These are phyloP conservation scores for Tringa solitaria DNA, from an alignment of 2,113 vertebrate genomes.

Conservation along the genomic window DNA sequence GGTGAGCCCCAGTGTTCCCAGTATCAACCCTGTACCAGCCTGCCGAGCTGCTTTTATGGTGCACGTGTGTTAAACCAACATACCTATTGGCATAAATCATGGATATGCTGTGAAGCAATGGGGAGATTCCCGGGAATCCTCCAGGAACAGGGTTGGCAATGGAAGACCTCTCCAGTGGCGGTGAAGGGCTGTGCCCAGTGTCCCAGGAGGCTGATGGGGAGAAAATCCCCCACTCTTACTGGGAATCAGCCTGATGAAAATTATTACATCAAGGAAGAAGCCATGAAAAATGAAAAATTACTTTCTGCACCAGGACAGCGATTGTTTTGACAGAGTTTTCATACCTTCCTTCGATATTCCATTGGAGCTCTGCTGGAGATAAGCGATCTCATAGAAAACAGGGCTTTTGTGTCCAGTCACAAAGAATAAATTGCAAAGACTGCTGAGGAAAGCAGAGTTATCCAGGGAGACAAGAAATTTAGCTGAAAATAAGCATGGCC, in stretches of 20 bases:
- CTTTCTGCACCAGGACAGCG: neutral
- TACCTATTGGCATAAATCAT: neutral
- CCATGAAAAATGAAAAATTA: neutral
- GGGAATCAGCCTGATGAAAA: neutral
- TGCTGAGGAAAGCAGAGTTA: constrained; percentile 4
- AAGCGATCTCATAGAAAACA: neutral
- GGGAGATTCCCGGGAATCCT: neutral
- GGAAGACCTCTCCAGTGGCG: neutral
- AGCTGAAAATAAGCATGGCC: neutral
- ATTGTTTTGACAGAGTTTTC: neutral
- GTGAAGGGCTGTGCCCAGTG: neutral
- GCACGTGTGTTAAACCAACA: neutral
- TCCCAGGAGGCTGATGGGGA: neutral
- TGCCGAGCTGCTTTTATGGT: neutral
- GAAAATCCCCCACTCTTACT: neutral
- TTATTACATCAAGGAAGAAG: neutral
- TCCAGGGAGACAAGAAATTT: neutral
- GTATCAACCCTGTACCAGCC: accelerated
- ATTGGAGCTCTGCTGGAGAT: constrained; percentile 12
- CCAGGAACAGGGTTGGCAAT: neutral
- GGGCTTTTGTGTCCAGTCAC: constrained; percentile 15
- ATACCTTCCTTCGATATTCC: neutral
- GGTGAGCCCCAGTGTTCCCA: neutral
- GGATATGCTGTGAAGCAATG: accelerated
- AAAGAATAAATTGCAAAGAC: neutral